phyloP scores from a whole-genome alignment of 2,113 vertebrate genomes.

The Isurus oxyrinchus region DNA sequence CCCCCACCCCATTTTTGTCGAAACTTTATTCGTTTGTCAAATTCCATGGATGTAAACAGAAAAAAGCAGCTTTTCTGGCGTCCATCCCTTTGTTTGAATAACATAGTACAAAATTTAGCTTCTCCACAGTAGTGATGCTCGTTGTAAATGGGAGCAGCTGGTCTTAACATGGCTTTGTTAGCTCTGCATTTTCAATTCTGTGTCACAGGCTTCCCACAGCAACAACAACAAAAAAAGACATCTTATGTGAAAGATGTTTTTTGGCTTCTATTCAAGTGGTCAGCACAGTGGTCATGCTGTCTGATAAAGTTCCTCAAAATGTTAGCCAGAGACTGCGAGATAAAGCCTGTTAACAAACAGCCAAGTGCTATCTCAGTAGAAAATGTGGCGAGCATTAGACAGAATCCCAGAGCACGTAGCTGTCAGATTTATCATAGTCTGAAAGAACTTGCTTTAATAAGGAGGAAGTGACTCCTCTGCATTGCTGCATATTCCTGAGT shows the following conservation, averaged over 20 bases:
- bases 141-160: background rate
- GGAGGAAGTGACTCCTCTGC: background rate
- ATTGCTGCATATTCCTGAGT: background rate
- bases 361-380: background rate
- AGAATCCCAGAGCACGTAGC: background rate
- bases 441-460: background rate
- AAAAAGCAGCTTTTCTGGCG: background rate
- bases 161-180: constrained; percentile 19
- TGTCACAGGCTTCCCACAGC: background rate
- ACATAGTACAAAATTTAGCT: background rate
- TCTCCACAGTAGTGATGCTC: background rate
- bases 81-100: background rate
- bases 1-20: background rate
- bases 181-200: background rate
- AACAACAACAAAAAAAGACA: background rate
- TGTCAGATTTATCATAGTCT: constrained; percentile 13
- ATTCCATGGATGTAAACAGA: background rate
- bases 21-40: background rate
- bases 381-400: constrained; percentile 2
- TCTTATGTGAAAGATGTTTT: background rate
- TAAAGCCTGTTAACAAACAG: constrained; percentile 18
- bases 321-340: background rate
- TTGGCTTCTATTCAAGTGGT: background rate
- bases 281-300: background rate
- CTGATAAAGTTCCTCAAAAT: background rate